These are phyloP conservation scores for Tetrax tetrax DNA, from an alignment of 2,113 vertebrate genomes.

Conservation along the genomic window DNA sequence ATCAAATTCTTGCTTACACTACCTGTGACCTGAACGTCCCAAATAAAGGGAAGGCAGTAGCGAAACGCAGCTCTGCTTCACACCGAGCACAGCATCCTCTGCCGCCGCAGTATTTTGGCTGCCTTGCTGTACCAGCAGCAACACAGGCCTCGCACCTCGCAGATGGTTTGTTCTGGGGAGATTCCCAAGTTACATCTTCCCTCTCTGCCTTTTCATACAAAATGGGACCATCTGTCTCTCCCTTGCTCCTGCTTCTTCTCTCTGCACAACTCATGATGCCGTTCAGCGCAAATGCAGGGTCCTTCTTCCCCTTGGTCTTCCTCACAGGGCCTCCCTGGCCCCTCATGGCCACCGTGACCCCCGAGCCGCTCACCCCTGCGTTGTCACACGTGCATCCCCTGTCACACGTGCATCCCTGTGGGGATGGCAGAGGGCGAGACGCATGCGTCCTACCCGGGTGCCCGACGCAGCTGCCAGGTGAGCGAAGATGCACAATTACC, in stretches of 20 bases:
- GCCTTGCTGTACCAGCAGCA: not conserved
- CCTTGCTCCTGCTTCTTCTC: not conserved
- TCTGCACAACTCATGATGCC: not conserved
- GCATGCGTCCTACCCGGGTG: rapidly evolving
- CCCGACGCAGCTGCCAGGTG: not conserved
- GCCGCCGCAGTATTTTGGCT: conserved; percentile 37
- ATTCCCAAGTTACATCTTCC: conserved; percentile 61
- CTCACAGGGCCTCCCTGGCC: not conserved
- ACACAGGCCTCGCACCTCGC: conserved; percentile 13
- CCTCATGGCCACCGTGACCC: not conserved
- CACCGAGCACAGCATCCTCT: not conserved
- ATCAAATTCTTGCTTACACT: not conserved
- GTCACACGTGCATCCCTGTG: not conserved
- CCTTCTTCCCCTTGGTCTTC: not conserved
- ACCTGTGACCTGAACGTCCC: not conserved
- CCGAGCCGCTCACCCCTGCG: not conserved
- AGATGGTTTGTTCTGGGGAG: conserved; percentile 68
- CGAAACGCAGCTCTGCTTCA: not conserved
- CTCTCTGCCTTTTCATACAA: conserved; percentile 62
- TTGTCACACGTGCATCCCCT: no score
- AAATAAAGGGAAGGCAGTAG: not conserved
- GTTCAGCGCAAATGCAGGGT: not conserved
- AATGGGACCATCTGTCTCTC: conserved; percentile 60
- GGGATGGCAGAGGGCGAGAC: not conserved
- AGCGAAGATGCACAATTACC: rapidly evolving